A percentile compares a stretch with the other conserved stretches of the same genome.
Conservation (phyloP, 2,113 vertebrate genomes). For the Gymnobelideus leadbeateri region DNA sequence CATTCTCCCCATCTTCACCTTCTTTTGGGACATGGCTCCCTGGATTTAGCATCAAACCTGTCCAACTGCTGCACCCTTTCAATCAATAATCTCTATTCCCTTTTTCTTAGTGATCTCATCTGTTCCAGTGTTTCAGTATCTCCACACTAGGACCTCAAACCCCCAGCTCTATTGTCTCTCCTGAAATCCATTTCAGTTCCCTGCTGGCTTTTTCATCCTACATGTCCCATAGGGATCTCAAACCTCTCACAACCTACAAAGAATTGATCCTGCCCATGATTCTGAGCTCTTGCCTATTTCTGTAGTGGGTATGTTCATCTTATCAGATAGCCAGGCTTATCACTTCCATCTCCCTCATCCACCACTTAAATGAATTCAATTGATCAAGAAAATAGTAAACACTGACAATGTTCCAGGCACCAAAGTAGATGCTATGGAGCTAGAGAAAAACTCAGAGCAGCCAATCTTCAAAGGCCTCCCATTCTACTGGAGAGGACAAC, state of each 20-base stretch:
- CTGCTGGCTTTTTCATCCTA: background rate
- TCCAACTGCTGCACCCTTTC: background rate
- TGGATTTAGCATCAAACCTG: background rate
- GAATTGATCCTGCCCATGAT: background rate
- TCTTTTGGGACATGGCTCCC: background rate
- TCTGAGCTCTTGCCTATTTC: background rate
- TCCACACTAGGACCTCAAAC: background rate
- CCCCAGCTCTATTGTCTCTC: background rate
- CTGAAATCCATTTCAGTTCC: background rate
- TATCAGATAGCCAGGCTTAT: background rate
- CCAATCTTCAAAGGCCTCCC: background rate
- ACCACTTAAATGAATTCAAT: background rate
- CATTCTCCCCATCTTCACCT: background rate
- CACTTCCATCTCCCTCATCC: background rate
- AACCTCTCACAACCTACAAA: background rate
- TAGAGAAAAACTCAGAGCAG: background rate
- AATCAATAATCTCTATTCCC: background rate
- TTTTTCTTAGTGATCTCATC: background rate
- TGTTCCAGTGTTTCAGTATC: background rate
- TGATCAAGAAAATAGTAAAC: background rate
- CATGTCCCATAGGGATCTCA: background rate
- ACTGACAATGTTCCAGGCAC: background rate
- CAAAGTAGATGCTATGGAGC: background rate
- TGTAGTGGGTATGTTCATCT: background rate
- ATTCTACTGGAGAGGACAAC: background rate